Conservation (phyloP, 1,140 invertebrate genomes). For the Homalodisca vitripennis region DNA sequence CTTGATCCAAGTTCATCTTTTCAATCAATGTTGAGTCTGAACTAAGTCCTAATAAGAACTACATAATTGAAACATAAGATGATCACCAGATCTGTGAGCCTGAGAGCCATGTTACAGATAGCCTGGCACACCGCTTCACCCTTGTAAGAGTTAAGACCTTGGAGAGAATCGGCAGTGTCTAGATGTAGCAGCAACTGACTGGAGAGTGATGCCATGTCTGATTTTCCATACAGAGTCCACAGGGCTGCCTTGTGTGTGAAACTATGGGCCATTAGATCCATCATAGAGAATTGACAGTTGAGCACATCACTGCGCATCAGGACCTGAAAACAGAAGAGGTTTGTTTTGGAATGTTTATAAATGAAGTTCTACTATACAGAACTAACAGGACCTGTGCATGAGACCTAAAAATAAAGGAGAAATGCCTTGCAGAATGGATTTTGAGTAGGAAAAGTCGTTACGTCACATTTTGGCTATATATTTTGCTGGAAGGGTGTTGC, state of each 20-base stretch:
- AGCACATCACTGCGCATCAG: constrained; percentile 80
- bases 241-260: constrained; percentile 77
- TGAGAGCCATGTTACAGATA: constrained; percentile 65
- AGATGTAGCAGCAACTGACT: constrained; percentile 75
- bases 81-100: constrained; percentile 57
- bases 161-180: constrained; percentile 59
- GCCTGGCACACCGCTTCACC: constrained; percentile 68
- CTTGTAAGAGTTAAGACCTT: constrained; percentile 57
- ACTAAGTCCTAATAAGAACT: too few species aligned
- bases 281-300: constrained; percentile 81
- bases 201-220: constrained; percentile 74
- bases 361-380: not conserved
- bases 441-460: too few species aligned
- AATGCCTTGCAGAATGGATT: too few species aligned
- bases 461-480: too few species aligned
- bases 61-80: too few species aligned
- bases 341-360: not conserved
- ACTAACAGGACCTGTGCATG: not conserved
- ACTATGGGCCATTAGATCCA: constrained; percentile 69
- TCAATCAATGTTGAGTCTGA: too few species aligned
- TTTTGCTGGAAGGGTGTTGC: too few species aligned
- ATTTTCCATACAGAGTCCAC: constrained; percentile 85
- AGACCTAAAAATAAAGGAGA: not conserved
- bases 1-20: too few species aligned
- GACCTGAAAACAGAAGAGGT: constrained; percentile 57